Percentiles rank a stretch among this genome's conserved stretches.
Evolutionary conservation across 1,140 invertebrate genomes (phyloP).

Genomic region (Musca vetustissima): DNA sequence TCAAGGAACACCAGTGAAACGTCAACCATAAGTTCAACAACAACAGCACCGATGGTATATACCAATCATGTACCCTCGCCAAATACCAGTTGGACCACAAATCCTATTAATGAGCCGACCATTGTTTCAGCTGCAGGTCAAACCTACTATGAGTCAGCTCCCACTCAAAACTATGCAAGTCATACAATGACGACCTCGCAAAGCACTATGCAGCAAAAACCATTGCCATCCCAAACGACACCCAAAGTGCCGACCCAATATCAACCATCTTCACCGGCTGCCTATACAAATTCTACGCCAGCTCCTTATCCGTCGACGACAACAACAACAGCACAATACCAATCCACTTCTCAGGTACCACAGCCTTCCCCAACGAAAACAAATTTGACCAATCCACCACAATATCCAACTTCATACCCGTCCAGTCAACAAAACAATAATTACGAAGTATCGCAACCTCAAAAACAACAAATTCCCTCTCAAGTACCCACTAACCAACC

Average conservation of each 20-base stretch:
- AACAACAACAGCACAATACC: background rate
- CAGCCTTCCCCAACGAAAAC: background rate
- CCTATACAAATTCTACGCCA: background rate
- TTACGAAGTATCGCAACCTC: background rate
- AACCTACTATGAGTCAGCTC: too few species aligned
- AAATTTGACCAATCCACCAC: background rate
- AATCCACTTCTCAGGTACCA: background rate
- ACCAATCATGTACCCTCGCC: constrained; percentile 28
- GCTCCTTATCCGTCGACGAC: background rate
- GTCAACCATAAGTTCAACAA: constrained; percentile 32
- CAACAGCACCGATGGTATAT: background rate
- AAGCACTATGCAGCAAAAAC: too few species aligned
- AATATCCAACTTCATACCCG: background rate
- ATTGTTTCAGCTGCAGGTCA: too few species aligned
- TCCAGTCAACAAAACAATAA: background rate
- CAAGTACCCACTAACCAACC: background rate
- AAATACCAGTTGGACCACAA: constrained; percentile 47
- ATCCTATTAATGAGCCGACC: constrained; percentile 37
- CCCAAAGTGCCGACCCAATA: too few species aligned
- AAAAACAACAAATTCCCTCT: background rate
- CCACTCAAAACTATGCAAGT: too few species aligned
- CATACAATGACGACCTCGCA: too few species aligned
- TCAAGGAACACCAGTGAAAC: constrained; percentile 42
- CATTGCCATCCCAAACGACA: too few species aligned
- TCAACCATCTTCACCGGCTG: background rate